Percentiles rank a stretch among this genome's conserved stretches.
Evolutionary conservation across 2,797 vertebrate genomes (phyloP).

Genomic region (Mormyrus hasselquistii): DNA sequence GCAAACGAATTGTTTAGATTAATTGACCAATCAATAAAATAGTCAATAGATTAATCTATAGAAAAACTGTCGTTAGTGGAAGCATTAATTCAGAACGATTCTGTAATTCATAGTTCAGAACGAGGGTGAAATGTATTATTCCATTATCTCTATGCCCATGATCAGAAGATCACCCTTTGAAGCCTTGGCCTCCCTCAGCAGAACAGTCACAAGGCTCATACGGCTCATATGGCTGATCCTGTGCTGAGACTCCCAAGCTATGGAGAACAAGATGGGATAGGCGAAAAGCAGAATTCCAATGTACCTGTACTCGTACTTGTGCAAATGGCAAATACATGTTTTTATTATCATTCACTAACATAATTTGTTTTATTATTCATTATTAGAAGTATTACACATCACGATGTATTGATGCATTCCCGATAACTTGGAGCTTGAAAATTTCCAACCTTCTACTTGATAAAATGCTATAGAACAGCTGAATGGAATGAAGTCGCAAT

Average conservation of each 20-base stretch:
- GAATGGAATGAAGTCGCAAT: neutral
- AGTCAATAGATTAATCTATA: no score
- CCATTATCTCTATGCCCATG: neutral
- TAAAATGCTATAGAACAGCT: neutral
- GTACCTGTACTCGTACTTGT: neutral
- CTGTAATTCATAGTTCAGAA: no score
- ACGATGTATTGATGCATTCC: neutral
- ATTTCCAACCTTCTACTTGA: neutral
- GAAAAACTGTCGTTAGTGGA: no score
- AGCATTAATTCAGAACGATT: no score
- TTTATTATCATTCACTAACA: neutral
- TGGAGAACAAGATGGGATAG: neutral
- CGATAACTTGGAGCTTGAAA: neutral
- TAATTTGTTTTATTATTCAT: neutral
- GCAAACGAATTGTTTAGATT: no score
- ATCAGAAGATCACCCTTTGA: neutral
- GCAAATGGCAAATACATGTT: neutral
- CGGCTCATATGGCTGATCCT: neutral
- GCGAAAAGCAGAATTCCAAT: neutral
- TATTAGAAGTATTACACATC: neutral
- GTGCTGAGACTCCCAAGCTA: neutral
- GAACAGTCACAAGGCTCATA: neutral
- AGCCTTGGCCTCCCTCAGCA: neutral
- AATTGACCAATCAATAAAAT: no score
- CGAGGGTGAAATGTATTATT: no score